phyloP scores from a whole-genome alignment of 1,140 invertebrate genomes.

The Drosophila navojoa region DNA sequence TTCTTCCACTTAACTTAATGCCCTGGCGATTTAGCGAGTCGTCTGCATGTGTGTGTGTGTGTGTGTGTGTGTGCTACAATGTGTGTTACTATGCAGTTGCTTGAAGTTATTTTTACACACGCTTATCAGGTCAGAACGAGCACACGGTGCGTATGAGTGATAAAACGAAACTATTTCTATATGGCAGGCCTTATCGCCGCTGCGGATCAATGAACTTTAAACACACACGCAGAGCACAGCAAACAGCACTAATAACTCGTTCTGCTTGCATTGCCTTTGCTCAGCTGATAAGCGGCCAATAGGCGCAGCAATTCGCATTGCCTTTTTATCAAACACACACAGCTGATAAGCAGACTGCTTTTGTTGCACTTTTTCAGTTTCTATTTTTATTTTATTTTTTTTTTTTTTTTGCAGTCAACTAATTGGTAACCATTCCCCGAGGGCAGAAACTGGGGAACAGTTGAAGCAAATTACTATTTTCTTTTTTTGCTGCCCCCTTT shows the following conservation, averaged over 20 bases:
- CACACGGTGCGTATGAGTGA: conserved; percentile 65
- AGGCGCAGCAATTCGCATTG: conserved; percentile 26
- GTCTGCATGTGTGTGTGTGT: conserved; percentile 30
- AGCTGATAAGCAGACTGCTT: background rate
- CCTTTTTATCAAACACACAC: conserved; percentile 33
- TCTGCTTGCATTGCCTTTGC: conserved; percentile 19
- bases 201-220: conserved; percentile 74
- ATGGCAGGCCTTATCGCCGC: conserved; percentile 48
- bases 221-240: conserved; percentile 11
- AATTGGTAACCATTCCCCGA: conserved; percentile 57
- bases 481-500: conserved; percentile 3
- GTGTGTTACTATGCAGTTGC: conserved; percentile 18
- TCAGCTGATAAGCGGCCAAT: conserved; percentile 38
- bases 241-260: conserved; percentile 25
- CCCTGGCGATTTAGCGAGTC: conserved; percentile 46
- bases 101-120: background rate
- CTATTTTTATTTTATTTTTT: background rate
- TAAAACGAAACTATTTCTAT: conserved; percentile 48
- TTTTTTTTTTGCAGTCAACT: conserved; percentile 31
- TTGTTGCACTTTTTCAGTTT: conserved; percentile 22
- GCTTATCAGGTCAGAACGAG: conserved; percentile 29
- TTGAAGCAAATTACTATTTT: conserved; percentile 74
- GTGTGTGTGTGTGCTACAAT: conserved; percentile 22
- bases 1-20: conserved; percentile 81
- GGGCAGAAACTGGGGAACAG: conserved; percentile 26